A percentile compares a stretch with the other conserved stretches of the same genome.
Evolutionary conservation across 2,888 invertebrate genomes (phyloP).

Genomic region (Ophraella communa): DNA sequence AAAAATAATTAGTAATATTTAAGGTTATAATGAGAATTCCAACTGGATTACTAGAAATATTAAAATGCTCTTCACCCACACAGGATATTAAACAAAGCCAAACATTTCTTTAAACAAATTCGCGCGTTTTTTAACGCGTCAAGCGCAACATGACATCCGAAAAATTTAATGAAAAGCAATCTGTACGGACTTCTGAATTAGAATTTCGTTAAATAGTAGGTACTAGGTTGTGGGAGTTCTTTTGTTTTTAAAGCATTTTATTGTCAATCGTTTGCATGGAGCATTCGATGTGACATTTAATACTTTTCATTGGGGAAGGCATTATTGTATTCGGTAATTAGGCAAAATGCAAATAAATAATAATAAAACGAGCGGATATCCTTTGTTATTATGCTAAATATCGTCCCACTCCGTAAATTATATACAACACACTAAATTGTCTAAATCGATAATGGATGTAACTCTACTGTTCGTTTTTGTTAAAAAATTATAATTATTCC

Average conservation of each 20-base stretch:
- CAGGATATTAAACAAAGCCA: constrained; percentile 30
- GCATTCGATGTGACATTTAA: constrained; percentile 43
- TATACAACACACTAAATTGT: constrained; percentile 2
- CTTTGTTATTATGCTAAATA: constrained; percentile 34
- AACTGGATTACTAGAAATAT: too few species aligned
- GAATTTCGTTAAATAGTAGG: constrained; percentile 3
- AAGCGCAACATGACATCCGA: constrained; percentile 36
- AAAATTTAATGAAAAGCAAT: constrained; percentile 38
- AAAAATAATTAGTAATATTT: not conserved
- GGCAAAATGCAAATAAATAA: constrained; percentile 39
- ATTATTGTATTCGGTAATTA: constrained; percentile 27
- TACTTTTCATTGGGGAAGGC: constrained; percentile 37
- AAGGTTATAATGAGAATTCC: too few species aligned
- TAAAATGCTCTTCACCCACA: not conserved
- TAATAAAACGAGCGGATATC: constrained; percentile 32
- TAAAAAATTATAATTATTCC: too few species aligned
- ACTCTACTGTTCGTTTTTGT: not conserved
- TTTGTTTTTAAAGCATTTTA: constrained; percentile 41
- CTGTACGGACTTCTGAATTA: constrained; percentile 35
- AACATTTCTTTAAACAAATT: constrained; percentile 31
- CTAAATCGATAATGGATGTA: not conserved
- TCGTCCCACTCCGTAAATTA: constrained; percentile 23
- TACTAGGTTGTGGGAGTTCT: constrained; percentile 28
- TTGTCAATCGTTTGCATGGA: constrained; percentile 44
- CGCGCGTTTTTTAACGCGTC: constrained; percentile 40